These are phyloP conservation scores for Branchinecta lynchi DNA, from an alignment of 1,140 invertebrate species.

Conservation along the genomic window DNA sequence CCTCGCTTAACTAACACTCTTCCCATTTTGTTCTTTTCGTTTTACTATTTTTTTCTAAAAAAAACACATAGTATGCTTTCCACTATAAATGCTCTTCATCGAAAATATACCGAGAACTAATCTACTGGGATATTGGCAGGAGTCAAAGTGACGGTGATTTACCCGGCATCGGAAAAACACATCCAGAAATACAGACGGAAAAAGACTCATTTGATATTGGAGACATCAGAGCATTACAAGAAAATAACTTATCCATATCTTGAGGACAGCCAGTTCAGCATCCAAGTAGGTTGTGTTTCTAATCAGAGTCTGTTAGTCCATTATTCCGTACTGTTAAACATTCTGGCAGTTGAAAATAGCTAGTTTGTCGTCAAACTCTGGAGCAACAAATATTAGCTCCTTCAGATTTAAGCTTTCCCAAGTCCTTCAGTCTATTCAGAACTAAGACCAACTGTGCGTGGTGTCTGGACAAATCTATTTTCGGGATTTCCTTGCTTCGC, in stretches of 20 bases:
- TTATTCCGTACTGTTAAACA: too few species aligned
- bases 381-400: too few species aligned
- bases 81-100: too few species aligned
- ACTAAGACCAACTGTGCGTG: too few species aligned
- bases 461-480: too few species aligned
- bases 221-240: constrained; percentile 68
- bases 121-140: constrained; percentile 36
- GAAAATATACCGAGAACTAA: too few species aligned
- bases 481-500: too few species aligned
- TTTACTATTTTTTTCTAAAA: background rate
- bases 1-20: background rate
- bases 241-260: constrained; percentile 61
- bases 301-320: background rate
- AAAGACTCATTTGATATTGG: constrained; percentile 53
- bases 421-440: too few species aligned
- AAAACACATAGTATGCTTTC: too few species aligned
- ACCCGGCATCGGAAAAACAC: constrained; percentile 81
- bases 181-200: constrained; percentile 67
- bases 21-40: background rate
- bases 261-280: constrained; percentile 46
- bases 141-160: constrained; percentile 68
- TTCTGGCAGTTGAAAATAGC: too few species aligned
- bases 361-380: too few species aligned
- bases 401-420: too few species aligned
- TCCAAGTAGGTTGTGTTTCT: constrained; percentile 43